phyloP scores from a whole-genome alignment of 2,888 invertebrate genomes.

The Sepiola atlantica region DNA sequence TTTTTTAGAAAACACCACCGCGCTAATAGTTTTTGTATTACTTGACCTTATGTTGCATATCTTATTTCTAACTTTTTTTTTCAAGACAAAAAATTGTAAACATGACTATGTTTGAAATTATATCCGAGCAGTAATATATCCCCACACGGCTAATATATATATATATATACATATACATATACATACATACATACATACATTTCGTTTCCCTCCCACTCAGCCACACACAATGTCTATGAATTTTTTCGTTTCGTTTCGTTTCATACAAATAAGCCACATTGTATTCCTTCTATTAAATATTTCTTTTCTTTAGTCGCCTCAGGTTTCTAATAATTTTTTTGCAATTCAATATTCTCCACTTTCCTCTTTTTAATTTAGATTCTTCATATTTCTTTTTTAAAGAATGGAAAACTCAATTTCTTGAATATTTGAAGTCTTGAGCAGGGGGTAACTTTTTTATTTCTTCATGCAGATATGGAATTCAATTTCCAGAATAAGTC shows the following conservation, averaged over 20 bases:
- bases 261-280: too few relatives aligned
- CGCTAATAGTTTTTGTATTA: too few relatives aligned
- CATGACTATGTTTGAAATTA: too few relatives aligned
- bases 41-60: too few relatives aligned
- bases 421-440: background rate
- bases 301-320: too few relatives aligned
- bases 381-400: background rate
- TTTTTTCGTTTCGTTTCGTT: background rate
- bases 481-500: background rate
- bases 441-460: background rate
- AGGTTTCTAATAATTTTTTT: background rate
- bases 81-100: too few relatives aligned
- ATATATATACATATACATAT: too few relatives aligned
- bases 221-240: background rate
- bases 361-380: background rate
- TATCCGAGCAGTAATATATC: too few relatives aligned
- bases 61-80: too few relatives aligned
- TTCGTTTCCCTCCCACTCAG: background rate
- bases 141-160: too few relatives aligned
- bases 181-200: background rate
- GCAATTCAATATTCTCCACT: background rate
- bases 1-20: too few relatives aligned
- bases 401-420: background rate
- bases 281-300: too few relatives aligned
- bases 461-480: background rate